Base-by-base conservation (phyloP, 1,140 invertebrate species). In the Ridgeia piscesae region DNA sequence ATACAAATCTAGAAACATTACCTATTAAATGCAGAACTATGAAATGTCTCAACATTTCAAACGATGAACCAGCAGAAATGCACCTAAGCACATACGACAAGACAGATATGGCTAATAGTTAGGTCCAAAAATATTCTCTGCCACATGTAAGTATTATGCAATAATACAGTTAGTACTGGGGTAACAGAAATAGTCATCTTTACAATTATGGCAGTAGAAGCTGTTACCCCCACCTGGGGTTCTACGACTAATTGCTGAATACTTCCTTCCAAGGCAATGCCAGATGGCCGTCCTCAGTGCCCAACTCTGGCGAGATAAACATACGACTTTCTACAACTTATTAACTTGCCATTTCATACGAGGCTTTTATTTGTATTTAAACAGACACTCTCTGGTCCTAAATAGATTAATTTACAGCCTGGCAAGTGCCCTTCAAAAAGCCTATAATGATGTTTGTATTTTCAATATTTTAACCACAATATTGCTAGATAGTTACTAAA, bases 91-190 rank as follows among this genome's bases (percentile, higher is more conserved):
- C 58, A 77, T 77, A 21, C 27, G 17, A 77, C 14, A 77, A 77
- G 2, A 77, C 58, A 17, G 58, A 77, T 77, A 31, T 77, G 58
- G 58, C 58, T 77, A 77, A 77, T 77, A 77, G 58, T 77, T 31
- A 27, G 58, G 58, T 77, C 58, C 58, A 77, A 77, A 77, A 77
- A 77, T 77, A 77, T 77, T 77, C 58, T 77, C 58, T 77, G 58
- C 58, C 58, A 77, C 58, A 77, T 77, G 42, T 77, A 77, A 8
- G 27, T 21, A 77, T 77, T 77, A 77, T 77, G 58, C 14, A 31
- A 77, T 77, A 77, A 77, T 77, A 77, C 58, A 77, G 58, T 77
- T 77, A 77, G 58, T 77, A 77, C 58, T 77, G 58, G 58, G 58
- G 4, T 77, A 77, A 27, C 27, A 77, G 11, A 77, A 77, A 77